These are phyloP conservation scores for Margarornis squamiger DNA, from an alignment of 2,797 vertebrate species.

Conservation along the genomic window DNA sequence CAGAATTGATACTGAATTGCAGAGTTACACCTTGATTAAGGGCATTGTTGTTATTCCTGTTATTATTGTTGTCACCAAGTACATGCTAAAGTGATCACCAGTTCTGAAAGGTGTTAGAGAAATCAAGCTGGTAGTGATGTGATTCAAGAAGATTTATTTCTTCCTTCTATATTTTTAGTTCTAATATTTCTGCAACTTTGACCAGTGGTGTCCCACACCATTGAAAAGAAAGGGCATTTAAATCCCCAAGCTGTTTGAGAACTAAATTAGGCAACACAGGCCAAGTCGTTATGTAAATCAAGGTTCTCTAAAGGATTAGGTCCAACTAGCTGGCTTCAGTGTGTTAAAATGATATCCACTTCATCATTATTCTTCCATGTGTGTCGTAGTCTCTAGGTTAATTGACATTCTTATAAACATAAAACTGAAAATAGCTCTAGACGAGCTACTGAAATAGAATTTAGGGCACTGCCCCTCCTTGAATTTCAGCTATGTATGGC, in stretches of 20 bases:
- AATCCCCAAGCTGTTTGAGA: constrained; percentile 62
- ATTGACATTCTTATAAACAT: constrained; percentile 76
- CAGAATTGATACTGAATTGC: neutral
- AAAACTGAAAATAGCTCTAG: constrained; percentile 68
- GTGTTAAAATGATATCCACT: constrained; percentile 71
- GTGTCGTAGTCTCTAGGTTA: constrained; percentile 78
- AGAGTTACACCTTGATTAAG: neutral
- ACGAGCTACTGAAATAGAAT: constrained; percentile 60
- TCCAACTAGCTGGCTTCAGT: constrained; percentile 74
- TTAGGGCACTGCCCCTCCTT: constrained; percentile 57
- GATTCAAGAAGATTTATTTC: neutral
- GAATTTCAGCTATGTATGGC: constrained; percentile 29
- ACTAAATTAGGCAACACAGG: constrained; percentile 74
- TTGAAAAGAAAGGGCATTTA: neutral
- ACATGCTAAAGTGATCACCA: neutral
- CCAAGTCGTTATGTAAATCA: constrained; percentile 76
- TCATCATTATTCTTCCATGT: constrained; percentile 55
- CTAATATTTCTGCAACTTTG: neutral
- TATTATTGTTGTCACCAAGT: neutral
- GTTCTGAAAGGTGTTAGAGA: neutral
- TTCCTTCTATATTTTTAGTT: neutral
- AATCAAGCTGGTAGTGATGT: neutral
- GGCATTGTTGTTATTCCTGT: neutral
- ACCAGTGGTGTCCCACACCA: neutral
- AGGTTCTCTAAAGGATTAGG: constrained; percentile 70